phyloP scores from a whole-genome alignment of 1,140 invertebrate species.

The Lepidotrigona ventralis region DNA sequence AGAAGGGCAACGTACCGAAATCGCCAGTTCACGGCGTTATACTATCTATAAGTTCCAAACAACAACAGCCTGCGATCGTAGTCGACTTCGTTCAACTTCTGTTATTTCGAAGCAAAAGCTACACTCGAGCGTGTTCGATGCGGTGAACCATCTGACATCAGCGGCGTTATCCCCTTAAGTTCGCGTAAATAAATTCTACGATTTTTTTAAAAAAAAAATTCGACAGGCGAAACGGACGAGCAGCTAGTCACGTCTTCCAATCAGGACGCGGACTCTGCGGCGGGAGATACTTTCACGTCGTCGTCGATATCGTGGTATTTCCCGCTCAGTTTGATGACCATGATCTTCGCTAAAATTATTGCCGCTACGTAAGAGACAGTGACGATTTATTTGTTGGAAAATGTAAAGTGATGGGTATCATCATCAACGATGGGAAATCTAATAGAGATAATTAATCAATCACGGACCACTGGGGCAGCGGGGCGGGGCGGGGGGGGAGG shows the following conservation, averaged over 20 bases:
- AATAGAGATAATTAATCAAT: background rate
- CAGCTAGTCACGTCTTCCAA: slow-evolving; percentile 73
- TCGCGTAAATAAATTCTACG: slow-evolving; percentile 21
- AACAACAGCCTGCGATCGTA: slow-evolving; percentile 51
- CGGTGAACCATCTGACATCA: slow-evolving; percentile 29
- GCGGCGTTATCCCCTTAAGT: slow-evolving; percentile 11
- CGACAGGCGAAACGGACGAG: slow-evolving; percentile 74
- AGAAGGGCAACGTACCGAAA: slow-evolving; percentile 6
- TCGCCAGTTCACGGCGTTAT: slow-evolving; percentile 23
- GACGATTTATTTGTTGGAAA: background rate
- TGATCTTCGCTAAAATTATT: slow-evolving; percentile 65
- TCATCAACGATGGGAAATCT: slow-evolving; percentile 1
- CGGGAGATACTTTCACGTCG: slow-evolving; percentile 20
- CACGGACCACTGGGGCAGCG: slow-evolving; percentile 8
- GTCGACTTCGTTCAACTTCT: slow-evolving; percentile 5
- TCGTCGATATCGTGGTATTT: slow-evolving; percentile 53
- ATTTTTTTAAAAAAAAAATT: slow-evolving; percentile 36
- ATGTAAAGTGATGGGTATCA: background rate
- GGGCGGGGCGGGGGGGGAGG: slow-evolving; percentile 5
- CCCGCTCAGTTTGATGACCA: slow-evolving; percentile 55
- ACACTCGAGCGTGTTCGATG: background rate
- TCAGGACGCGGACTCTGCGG: slow-evolving; percentile 62
- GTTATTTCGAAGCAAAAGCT: slow-evolving; percentile 30
- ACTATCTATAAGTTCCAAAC: slow-evolving; percentile 66
- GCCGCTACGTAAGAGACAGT: slow-evolving; percentile 56